phyloP scores from a whole-genome alignment of 2,113 vertebrate species.

The Gopherus evgoodei region DNA sequence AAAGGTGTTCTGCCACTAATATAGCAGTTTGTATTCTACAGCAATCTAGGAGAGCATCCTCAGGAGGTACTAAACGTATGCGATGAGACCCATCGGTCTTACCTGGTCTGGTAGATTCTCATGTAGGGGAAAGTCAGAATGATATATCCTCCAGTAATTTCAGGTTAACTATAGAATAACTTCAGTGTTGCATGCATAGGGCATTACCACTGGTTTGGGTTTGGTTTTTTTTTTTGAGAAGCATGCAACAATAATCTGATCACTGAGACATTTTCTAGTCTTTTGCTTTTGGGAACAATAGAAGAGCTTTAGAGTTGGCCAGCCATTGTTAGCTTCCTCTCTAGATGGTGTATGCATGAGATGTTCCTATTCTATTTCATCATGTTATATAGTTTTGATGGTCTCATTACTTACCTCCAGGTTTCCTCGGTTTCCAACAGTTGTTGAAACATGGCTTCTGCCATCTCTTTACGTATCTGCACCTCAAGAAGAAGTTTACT shows the following conservation, averaged over 20 bases:
- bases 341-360: neutral
- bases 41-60: too few relatives aligned
- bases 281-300: neutral
- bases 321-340: neutral
- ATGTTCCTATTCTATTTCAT: neutral
- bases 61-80: too few relatives aligned
- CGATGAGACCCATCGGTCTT: too few relatives aligned
- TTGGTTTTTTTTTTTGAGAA: neutral
- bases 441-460: constrained; percentile 88
- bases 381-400: neutral
- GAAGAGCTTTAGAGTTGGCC: neutral
- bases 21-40: too few relatives aligned
- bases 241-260: neutral
- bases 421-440: constrained; percentile 87
- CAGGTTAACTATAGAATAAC: neutral
- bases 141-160: neutral
- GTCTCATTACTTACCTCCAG: constrained; percentile 76
- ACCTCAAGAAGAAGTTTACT: constrained; percentile 88
- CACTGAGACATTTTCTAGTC: neutral
- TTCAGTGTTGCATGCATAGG: neutral
- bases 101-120: neutral
- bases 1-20: neutral
- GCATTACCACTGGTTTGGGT: neutral
- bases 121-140: neutral
- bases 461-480: constrained; percentile 92